Evolutionary conservation across 2,113 vertebrate species (phyloP).

Genomic region (Lepisosteus osseus): DNA sequence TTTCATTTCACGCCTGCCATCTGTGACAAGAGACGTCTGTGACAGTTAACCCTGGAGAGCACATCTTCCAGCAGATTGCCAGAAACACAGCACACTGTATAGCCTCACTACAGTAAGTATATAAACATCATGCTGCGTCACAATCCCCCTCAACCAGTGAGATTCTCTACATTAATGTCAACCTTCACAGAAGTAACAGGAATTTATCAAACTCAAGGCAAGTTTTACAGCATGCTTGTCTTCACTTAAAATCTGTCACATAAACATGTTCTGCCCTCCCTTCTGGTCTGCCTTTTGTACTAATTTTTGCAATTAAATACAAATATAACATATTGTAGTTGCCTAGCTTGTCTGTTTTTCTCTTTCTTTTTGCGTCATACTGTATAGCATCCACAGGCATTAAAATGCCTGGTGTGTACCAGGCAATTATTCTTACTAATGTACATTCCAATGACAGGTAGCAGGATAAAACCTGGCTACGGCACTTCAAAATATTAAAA

Average conservation of each 20-base stretch:
- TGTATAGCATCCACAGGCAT: no score
- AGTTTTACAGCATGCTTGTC: not conserved
- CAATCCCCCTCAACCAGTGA: not conserved
- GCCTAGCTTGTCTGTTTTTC: no score
- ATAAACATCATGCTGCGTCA: not conserved
- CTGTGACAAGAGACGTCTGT: not conserved
- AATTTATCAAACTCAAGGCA: conserved; percentile 1
- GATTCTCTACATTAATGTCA: not conserved
- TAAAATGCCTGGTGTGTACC: no score
- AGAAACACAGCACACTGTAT: not conserved
- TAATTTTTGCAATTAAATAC: no score
- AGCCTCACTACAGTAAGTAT: not conserved
- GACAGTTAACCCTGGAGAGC: conserved; percentile 1
- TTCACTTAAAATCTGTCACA: not conserved
- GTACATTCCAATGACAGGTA: no score
- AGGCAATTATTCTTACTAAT: no score
- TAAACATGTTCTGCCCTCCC: not conserved
- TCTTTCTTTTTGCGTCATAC: no score
- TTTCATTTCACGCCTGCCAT: conserved; percentile 13
- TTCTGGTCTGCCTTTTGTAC: no score
- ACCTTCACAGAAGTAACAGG: not conserved
- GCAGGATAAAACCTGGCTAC: no score
- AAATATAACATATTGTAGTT: not conserved
- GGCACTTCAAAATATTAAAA: no score
- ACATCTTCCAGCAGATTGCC: not conserved